A percentile compares a stretch with the other conserved stretches of the same genome.
Conservation (phyloP, 2,797 vertebrate genomes). For the Anabas testudineus region DNA sequence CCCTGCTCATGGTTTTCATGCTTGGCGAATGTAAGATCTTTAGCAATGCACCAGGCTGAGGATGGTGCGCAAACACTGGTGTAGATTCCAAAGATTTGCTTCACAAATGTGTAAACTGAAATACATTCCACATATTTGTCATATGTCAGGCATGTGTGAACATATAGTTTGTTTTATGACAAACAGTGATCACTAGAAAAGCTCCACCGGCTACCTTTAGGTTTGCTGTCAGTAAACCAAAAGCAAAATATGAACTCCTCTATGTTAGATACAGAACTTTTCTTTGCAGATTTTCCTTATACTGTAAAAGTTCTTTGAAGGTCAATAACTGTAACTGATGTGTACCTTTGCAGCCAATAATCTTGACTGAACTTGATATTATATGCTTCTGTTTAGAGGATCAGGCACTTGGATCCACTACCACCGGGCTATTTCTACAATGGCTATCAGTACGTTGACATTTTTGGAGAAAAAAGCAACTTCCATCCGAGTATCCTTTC, state of each 20-base stretch:
- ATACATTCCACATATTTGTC: not conserved
- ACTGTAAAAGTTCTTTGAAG: not conserved
- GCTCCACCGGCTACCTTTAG: not conserved
- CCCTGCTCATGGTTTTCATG: slow-evolving; percentile 5
- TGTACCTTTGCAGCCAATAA: not conserved
- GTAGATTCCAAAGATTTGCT: not conserved
- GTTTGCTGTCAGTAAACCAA: slow-evolving; percentile 2
- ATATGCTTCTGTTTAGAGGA: slow-evolving; percentile 79
- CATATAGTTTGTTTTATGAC: not conserved
- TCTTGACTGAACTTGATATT: not conserved
- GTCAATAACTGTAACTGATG: not conserved
- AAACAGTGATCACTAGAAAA: not conserved
- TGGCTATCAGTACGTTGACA: slow-evolving; percentile 92
- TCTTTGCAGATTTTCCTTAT: not conserved
- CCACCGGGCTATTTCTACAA: slow-evolving; percentile 96
- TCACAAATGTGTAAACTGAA: not conserved
- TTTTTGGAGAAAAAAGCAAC: slow-evolving; percentile 93
- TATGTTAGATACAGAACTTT: not conserved
- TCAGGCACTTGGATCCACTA: slow-evolving; percentile 91
- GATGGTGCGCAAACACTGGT: not conserved
- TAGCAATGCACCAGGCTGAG: not conserved
- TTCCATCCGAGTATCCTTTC: slow-evolving; percentile 96
- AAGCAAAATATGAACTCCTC: not conserved
- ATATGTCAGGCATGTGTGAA: not conserved
- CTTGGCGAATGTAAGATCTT: not conserved